These are phyloP conservation scores for Ptychobarbus kaznakovi DNA, from an alignment of 2,797 vertebrate genomes.

Conservation along the genomic window DNA sequence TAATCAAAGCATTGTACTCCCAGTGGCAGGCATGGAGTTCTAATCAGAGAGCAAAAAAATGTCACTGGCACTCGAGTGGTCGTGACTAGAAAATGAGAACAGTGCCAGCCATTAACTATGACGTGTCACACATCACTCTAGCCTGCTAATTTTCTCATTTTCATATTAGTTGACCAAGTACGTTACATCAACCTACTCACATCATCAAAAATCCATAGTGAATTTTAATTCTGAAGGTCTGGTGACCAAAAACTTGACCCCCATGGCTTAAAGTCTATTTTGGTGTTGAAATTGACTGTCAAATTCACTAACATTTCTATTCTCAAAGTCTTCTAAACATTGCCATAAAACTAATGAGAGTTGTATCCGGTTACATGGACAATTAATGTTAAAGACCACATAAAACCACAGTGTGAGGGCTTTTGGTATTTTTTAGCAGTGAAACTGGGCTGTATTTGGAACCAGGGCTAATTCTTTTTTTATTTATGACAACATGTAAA, in stretches of 20 bases:
- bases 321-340: background rate
- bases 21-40: constrained; percentile 24
- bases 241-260: background rate
- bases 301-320: background rate
- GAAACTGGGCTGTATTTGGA: background rate
- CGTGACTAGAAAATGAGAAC: constrained; percentile 8
- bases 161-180: background rate
- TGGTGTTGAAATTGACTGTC: background rate
- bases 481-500: background rate
- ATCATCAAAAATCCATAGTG: background rate
- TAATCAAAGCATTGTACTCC: constrained; percentile 43
- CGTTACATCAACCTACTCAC: background rate
- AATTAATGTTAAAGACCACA: background rate
- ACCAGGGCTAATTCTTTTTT: background rate
- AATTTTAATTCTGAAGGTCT: background rate
- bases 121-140: background rate
- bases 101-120: background rate
- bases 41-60: constrained; percentile 35
- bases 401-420: background rate
- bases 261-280: background rate
- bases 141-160: constrained; percentile 30
- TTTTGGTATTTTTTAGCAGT: background rate
- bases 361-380: background rate
- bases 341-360: background rate
- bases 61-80: constrained; percentile 30